Evolutionary conservation across 2,113 vertebrate species (phyloP).

Genomic region (Pollimyrus isidori): DNA sequence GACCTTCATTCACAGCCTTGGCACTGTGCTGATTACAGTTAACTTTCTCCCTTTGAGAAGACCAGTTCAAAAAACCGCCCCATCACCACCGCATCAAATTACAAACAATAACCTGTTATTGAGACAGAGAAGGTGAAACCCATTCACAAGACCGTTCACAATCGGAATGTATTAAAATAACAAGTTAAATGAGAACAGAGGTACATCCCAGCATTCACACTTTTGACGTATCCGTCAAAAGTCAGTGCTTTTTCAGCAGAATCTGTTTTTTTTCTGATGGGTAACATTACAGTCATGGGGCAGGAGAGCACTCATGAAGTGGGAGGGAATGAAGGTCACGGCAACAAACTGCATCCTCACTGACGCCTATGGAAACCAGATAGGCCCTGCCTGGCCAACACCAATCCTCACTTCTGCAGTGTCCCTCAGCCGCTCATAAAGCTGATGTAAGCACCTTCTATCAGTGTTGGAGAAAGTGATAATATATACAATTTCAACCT

Average conservation of each 20-base stretch:
- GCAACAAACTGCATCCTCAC: background rate
- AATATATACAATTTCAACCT: too few species aligned
- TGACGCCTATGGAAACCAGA: constrained; percentile 20
- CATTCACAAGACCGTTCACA: background rate
- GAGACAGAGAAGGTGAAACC: background rate
- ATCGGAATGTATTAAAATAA: background rate
- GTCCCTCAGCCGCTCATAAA: background rate
- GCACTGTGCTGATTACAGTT: background rate
- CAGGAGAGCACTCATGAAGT: background rate
- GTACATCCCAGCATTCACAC: background rate
- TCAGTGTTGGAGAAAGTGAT: too few species aligned
- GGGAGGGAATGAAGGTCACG: background rate
- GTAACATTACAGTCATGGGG: background rate
- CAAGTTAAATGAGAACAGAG: background rate
- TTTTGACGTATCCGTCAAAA: background rate
- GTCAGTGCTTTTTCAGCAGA: background rate
- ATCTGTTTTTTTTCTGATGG: background rate
- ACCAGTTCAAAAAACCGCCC: background rate
- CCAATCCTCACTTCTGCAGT: background rate
- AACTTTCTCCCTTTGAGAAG: background rate
- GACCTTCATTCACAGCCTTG: background rate
- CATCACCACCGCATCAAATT: background rate
- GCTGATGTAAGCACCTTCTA: background rate
- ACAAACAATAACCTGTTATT: background rate
- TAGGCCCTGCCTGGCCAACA: background rate